Conservation (phyloP, 92 coral and sea anemone genomes). For the Phenganax subtilis region DNA sequence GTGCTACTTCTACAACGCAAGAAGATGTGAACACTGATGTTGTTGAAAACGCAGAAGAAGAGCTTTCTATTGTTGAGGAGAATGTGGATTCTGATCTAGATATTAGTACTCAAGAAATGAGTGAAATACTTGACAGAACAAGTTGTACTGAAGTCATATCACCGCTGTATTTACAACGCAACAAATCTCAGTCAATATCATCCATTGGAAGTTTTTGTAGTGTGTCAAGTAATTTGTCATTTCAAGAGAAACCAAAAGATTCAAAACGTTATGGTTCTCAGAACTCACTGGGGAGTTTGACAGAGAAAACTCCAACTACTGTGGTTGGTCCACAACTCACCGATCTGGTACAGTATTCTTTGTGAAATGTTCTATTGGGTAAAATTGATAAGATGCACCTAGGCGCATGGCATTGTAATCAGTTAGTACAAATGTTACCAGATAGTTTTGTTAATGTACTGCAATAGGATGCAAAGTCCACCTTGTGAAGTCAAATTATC, state of each 20-base stretch:
- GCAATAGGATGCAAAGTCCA: too few relatives aligned
- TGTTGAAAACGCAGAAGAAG: constrained; percentile 8
- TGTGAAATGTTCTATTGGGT: too few relatives aligned
- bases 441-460: too few relatives aligned
- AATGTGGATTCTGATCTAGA: constrained; percentile 57
- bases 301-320: constrained; percentile 53
- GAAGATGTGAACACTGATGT: constrained; percentile 6
- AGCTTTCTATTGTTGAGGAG: constrained; percentile 25
- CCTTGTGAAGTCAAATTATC: not conserved
- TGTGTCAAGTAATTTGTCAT: constrained; percentile 73
- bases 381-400: too few relatives aligned
- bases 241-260: constrained; percentile 60
- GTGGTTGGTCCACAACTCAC: constrained; percentile 82
- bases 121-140: constrained; percentile 71
- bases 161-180: constrained; percentile 57
- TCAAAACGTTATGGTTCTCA: constrained; percentile 70
- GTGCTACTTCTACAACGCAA: too few relatives aligned
- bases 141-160: constrained; percentile 86
- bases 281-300: constrained; percentile 70
- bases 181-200: constrained; percentile 78
- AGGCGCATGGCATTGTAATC: too few relatives aligned
- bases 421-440: too few relatives aligned
- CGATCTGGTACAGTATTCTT: constrained; percentile 62
- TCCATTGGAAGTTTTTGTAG: constrained; percentile 85
- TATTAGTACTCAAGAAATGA: constrained; percentile 87